A percentile compares a stretch with the other conserved stretches of the same genome.
These are phyloP conservation scores for Willisornis vidua DNA, from an alignment of 2,113 vertebrate species.

Conservation along the genomic window DNA sequence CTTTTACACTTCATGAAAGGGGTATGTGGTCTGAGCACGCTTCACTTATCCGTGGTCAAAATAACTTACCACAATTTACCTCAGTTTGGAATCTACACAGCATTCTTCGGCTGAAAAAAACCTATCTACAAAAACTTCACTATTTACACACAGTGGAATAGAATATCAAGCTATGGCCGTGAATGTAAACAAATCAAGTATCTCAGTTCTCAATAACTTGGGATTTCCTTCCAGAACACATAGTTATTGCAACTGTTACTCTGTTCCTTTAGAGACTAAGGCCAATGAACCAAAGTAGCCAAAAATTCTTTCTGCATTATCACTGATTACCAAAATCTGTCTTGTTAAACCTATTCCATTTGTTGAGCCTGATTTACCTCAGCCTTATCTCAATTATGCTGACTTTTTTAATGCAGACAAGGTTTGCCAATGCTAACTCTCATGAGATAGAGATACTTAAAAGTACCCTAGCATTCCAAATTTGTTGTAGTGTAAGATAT, in stretches of 20 bases:
- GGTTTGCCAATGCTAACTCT: not conserved
- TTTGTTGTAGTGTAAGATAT: not conserved
- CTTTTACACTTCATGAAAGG: constrained; percentile 27
- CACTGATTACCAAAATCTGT: not conserved
- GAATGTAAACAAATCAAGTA: not conserved
- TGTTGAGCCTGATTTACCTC: not conserved
- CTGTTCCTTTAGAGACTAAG: not conserved
- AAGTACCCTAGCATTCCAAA: not conserved
- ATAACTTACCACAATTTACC: constrained; percentile 28
- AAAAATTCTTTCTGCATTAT: not conserved
- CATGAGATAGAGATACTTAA: not conserved
- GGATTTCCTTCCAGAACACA: not conserved
- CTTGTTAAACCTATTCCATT: not conserved
- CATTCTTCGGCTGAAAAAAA: constrained; percentile 6
- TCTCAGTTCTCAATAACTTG: not conserved
- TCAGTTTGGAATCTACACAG: constrained; percentile 23
- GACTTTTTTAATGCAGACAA: not conserved
- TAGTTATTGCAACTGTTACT: not conserved
- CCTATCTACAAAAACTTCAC: not conserved
- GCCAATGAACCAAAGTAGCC: not conserved
- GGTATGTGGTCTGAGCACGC: constrained; percentile 28
- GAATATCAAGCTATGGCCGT: not conserved
- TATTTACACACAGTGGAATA: not conserved
- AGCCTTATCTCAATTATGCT: not conserved
- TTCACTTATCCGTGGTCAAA: constrained; percentile 36